Base-by-base conservation (phyloP, 1,140 invertebrate species). In the Stratiolaelaps scimitus region DNA sequence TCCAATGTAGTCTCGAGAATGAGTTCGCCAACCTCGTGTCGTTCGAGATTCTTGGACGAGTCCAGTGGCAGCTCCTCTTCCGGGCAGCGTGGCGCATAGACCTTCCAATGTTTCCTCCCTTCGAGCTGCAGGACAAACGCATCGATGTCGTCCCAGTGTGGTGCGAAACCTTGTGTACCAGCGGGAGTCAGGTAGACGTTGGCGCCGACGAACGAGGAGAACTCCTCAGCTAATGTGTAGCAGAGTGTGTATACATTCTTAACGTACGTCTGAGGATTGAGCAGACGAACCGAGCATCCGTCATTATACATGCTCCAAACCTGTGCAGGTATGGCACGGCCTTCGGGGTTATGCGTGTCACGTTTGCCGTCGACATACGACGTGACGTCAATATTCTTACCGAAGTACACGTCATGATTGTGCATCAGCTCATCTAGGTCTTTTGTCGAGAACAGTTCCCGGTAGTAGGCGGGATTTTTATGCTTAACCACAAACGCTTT, bases 81-180 rank as follows among this genome's bases (percentile, higher is more conserved):
- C 29, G 71, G 64, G 75, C 74, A 81, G 75, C 78, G 76, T 29
- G 91, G 87, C 69, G 81, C 81, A 74, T 97, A 98, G 4, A 98
- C 74, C 71, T 83, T 85, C 94, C 94, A 98, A 68, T 84, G 81
- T 77, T 98, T 98, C 71, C 85, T 85, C 0, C 95, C 95, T 79
- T 98, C 94, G 7, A 96, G 75, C 79, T 98, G 95, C 44, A 98
- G 73, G 66, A 98, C 84, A 75, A 98, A 98, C 17, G 93, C 94
- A 79, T 98, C 95, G 71, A 98, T 97, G 73, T 98, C 94, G 79
- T 98, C 94, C 77, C 87, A 98, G 78, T 98, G 93, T 0, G 94
- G 93, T 1, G 94, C 93, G 81, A 98, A 98, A 0, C 94, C 93
- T 81, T 97, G 92, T 71, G 87, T 87, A 66, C 86, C 85, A 7